phyloP scores from a whole-genome alignment of 23 tunicate genomes.

The Clavelina lepadiformis region DNA sequence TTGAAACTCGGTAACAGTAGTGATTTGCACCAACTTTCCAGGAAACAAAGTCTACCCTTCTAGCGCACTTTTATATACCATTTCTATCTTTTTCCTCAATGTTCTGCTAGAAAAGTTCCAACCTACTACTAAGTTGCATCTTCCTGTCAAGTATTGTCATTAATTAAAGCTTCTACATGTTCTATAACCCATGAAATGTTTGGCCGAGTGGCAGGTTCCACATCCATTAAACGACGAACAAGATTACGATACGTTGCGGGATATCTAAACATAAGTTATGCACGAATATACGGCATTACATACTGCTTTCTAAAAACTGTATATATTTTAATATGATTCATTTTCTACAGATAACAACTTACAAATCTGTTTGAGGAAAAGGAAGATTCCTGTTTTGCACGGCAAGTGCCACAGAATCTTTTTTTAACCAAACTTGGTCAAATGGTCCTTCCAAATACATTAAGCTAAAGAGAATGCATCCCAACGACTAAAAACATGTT shows the following conservation, averaged over 20 bases:
- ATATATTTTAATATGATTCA: neutral
- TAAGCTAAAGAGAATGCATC: constrained; percentile 83
- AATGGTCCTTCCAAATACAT: constrained; percentile 98
- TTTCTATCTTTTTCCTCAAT: too few species aligned
- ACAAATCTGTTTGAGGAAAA: constrained; percentile 51
- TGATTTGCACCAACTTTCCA: too few species aligned
- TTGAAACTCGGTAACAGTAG: too few species aligned
- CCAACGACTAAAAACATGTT: constrained; percentile 63
- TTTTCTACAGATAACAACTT: neutral
- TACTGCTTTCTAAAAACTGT: neutral
- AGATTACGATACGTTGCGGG: constrained; percentile 31
- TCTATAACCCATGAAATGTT: constrained; percentile 37
- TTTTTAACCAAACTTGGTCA: constrained; percentile 89
- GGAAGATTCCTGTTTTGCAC: constrained; percentile 70
- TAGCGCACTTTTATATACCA: too few species aligned
- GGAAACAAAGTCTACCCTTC: too few species aligned
- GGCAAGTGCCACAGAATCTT: constrained; percentile 93
- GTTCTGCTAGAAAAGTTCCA: too few species aligned
- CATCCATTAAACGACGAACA: constrained; percentile 31
- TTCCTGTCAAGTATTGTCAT: neutral
- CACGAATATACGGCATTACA: neutral
- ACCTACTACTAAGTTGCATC: too few species aligned
- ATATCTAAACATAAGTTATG: constrained; percentile 12
- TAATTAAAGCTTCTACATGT: constrained; percentile 31
- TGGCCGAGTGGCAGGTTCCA: constrained; percentile 57